Evolutionary conservation across 35 echinoderm and acorn worm genomes (phyloP), one percentile per base, ranked within the genome.

Genomic region (Strongylocentrotus purpuratus): DNA sequence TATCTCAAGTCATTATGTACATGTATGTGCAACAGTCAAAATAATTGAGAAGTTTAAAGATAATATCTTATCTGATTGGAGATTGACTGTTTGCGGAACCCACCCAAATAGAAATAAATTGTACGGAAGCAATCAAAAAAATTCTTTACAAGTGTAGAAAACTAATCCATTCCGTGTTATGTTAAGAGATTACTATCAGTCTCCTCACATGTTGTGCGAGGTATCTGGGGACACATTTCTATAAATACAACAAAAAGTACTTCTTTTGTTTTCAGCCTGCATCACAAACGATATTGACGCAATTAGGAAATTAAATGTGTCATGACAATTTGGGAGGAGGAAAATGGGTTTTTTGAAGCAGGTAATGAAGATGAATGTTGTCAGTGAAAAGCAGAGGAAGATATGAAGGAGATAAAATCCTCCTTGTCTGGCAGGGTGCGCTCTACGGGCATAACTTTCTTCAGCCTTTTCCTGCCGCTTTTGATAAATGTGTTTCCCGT

Each of bases 301-400:
- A 46, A 93, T 58, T 58, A 58, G 91, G 91, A 93, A 93, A 93
- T 93, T 93, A 46, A 58, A 93, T 93, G 91, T 93, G 91, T 93
- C 91, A 46, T 93, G 91, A 93, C 48, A 58, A 93, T 93, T 58
- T 48, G 91, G 91, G 22, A 48, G 91, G 91, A 93, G 91, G 91
- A 93, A 93, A 93, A 32, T 31, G 9, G 48, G 32, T 46, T 48
- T 47, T 48, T 32, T 93, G 91, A 46, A 89, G 18, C 91, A 93
- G 91, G 91, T 93, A 93, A 93, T 93, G 91, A 93, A 93, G 91
- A 93, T 93, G 91, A 58, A 93, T 93, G 91, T 93, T 47, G 91
- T 47, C 91, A 93, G 46, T 93, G 28, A 58, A 93, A 93, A 93
- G 7, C 0, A 93, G 48, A 93, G 91, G 91, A 92, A 93, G 91